These are phyloP conservation scores for Dryas iulia DNA, from an alignment of 1,140 invertebrate genomes.

Conservation along the genomic window DNA sequence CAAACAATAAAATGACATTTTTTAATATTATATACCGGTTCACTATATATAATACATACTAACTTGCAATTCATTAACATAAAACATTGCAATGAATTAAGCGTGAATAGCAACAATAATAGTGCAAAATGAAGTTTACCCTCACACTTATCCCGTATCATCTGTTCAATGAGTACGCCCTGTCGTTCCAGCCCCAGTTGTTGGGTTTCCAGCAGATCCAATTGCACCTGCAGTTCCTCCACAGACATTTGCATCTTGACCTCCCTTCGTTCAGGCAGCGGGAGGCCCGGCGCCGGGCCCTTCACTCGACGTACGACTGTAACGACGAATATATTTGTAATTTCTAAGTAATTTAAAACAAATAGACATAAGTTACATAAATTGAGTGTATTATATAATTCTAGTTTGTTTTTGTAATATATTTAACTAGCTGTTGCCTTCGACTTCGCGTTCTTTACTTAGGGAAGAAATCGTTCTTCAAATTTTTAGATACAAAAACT, in stretches of 20 bases:
- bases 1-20: too few relatives aligned
- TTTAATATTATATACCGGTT: too few relatives aligned
- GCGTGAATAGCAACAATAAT: background rate
- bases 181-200: conserved; percentile 94
- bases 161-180: conserved; percentile 92
- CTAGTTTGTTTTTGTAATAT: background rate
- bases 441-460: too few relatives aligned
- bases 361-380: too few relatives aligned
- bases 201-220: conserved; percentile 90
- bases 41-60: background rate
- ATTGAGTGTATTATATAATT: background rate
- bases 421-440: too few relatives aligned
- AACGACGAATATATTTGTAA: background rate
- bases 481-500: too few relatives aligned
- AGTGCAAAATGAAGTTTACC: conserved; percentile 56
- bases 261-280: conserved; percentile 84
- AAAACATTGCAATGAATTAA: background rate
- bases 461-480: too few relatives aligned
- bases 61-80: background rate
- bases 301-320: conserved; percentile 85
- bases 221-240: conserved; percentile 75
- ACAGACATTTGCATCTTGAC: conserved; percentile 78
- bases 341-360: background rate
- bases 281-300: conserved; percentile 89
- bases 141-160: conserved; percentile 90